A percentile compares a stretch with the other conserved stretches of the same genome.
These are phyloP conservation scores for Drosophila mayri DNA, from an alignment of 1,140 invertebrate species.

Conservation along the genomic window DNA sequence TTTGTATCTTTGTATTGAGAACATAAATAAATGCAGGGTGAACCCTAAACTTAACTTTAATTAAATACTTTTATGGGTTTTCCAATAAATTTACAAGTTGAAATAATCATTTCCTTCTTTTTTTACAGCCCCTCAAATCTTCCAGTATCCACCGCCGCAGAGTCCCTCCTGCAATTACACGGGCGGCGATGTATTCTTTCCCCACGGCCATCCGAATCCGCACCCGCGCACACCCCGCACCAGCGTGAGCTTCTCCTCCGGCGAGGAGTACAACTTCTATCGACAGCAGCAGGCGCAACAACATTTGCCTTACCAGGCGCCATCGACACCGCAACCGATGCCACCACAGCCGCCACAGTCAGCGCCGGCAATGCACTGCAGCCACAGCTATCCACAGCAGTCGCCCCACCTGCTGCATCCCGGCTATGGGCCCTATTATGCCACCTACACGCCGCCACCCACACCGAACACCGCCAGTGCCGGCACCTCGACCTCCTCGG, in stretches of 20 bases:
- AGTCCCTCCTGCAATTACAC: slow-evolving; percentile 79
- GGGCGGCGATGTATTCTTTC: slow-evolving; percentile 76
- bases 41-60: background rate
- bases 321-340: slow-evolving; percentile 70
- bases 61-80: slow-evolving; percentile 5
- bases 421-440: slow-evolving; percentile 63
- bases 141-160: slow-evolving; percentile 81
- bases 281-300: slow-evolving; percentile 49
- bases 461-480: slow-evolving; percentile 74
- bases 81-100: background rate
- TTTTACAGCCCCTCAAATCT: slow-evolving; percentile 76
- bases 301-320: slow-evolving; percentile 63
- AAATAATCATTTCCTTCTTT: slow-evolving; percentile 12
- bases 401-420: slow-evolving; percentile 68
- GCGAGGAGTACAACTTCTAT: slow-evolving; percentile 76
- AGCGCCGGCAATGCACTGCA: slow-evolving; percentile 76
- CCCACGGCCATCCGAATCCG: slow-evolving; percentile 53
- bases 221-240: slow-evolving; percentile 75
- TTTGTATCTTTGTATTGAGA: slow-evolving; percentile 29
- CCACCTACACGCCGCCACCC: slow-evolving; percentile 80
- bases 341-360: slow-evolving; percentile 75
- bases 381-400: slow-evolving; percentile 72
- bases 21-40: background rate
- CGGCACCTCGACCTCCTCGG: slow-evolving; percentile 54
- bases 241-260: slow-evolving; percentile 73